phyloP scores from a whole-genome alignment of 2,113 vertebrate genomes.

The Neogale vison region DNA sequence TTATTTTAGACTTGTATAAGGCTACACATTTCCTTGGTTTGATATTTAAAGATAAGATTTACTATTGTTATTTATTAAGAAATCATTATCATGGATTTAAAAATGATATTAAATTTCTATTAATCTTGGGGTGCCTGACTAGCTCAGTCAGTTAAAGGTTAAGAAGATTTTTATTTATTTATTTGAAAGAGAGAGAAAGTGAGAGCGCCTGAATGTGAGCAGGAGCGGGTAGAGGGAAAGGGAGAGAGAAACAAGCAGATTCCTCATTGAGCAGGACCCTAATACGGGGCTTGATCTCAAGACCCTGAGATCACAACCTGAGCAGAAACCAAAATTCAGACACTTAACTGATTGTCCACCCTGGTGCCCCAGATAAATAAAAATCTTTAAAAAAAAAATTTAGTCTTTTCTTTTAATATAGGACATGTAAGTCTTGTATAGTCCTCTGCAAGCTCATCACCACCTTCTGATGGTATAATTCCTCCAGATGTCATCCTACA shows the following conservation, averaged over 20 bases:
- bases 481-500: not conserved
- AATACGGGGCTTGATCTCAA: not conserved
- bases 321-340: not conserved
- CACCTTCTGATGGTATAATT: not conserved
- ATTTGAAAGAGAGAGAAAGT: not conserved
- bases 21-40: not conserved
- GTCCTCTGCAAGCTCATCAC: not conserved
- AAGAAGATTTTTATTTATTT: not conserved
- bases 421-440: not conserved
- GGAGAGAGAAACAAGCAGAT: not conserved
- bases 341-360: not conserved
- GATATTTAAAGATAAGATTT: not conserved
- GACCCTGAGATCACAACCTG: not conserved
- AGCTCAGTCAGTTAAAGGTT: not conserved
- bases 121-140: not conserved
- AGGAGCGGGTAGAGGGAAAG: not conserved
- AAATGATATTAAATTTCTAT: not conserved
- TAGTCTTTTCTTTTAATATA: not conserved
- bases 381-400: not conserved
- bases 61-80: not conserved
- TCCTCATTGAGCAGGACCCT: not conserved
- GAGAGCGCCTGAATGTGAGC: not conserved
- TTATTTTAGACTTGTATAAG: not conserved
- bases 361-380: not conserved
- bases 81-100: not conserved